Base-by-base conservation (phyloP, 2,888 invertebrate genomes). In the Lapara coniferarum region DNA sequence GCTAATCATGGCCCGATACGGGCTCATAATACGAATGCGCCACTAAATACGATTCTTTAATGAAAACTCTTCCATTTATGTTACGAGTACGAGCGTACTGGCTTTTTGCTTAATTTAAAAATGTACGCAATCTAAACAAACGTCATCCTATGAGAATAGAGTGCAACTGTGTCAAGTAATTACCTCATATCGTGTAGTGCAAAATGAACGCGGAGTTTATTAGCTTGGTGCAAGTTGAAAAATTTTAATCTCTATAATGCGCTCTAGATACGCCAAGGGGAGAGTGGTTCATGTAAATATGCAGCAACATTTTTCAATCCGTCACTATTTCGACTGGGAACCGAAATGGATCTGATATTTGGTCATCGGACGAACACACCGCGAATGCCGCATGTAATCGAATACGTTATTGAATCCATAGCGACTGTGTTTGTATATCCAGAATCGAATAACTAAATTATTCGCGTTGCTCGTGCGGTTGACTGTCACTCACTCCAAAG, bases 211-310 rank as follows among this genome's bases (percentile, higher is more conserved):
- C 77, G 79, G 83, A 84, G 85, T 87, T 89, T 90, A 91, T 90
- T 90, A 90, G 86, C 85, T 82, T 75, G 81, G 77, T 81, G 72
- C 78, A 80, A 78, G 81, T 78, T 80, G 84, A 79, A 81, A 86
- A 85, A 72, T 87, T 88, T 87, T 87, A 86, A 89, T 89, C 84
- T 88, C 83, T 82, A 82, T 86, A 86, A 87, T 85, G 85, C 80
- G 57, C 71, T 63, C 57, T 72, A 70, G 69, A 71, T 72, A 73
- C 66, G 68, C 69, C 68, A 68, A 72, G 73, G 73, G 69, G 70
- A 71, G 69, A 63, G 63, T 49, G 71, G 70, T 55, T 16, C 53
- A 71, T 68, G 69, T 71, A 74, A 74, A 74, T 71, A 75, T 74
- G 66, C 71, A 74, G 71, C 71, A 72, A 79, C 78, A 81, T 82